Base-by-base conservation (phyloP, 2,888 invertebrate species). In the Trachelus tabidus region DNA sequence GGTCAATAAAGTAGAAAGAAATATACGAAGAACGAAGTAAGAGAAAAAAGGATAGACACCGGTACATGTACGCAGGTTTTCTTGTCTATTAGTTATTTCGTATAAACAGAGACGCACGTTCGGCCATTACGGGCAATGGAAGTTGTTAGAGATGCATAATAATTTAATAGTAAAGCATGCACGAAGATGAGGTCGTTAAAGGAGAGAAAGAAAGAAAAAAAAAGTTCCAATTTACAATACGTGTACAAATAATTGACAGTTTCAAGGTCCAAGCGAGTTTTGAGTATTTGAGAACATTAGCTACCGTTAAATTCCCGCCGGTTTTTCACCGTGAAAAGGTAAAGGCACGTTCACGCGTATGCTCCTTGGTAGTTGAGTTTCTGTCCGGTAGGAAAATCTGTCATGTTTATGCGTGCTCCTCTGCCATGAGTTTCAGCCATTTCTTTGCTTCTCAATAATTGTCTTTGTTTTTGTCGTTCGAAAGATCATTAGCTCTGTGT, bases 131-230 rank as follows among this genome's bases (percentile, higher is more conserved):
- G 56, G 56, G 56, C 56, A 23, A 56, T 9, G 23, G 23, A 23
- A 81, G 78, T 80, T 80, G 79, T 80, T 83, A 82, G 82, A 73
- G 79, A 76, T 82, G 83, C 83, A 83, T 83, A 83, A 81, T 82
- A 81, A 56, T 56, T 23, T 23, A 56, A 56, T 23, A 56, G 1
- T 9, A 1, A 56, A 23, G 56, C 56, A 56, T 56, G 9, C 15
- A 56, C 23, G 23, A 56, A 9, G 9, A 56, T 0, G 56, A 56
- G 56, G 2, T 9, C 6, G 56, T 56, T 23, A 9, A 23, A 23
- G 15, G 23, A 56, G 15, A 23, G 1, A 56, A 56, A 56, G 56
- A 15, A 15, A 23, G 23, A 9, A 9, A 56, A 11, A 69, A 23
- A 15, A 30, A 3, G 71, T 4, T 71, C 71, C 3, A 71, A 30